phyloP scores from a whole-genome alignment of 2,797 vertebrate species.

The Nannoperca australis region DNA sequence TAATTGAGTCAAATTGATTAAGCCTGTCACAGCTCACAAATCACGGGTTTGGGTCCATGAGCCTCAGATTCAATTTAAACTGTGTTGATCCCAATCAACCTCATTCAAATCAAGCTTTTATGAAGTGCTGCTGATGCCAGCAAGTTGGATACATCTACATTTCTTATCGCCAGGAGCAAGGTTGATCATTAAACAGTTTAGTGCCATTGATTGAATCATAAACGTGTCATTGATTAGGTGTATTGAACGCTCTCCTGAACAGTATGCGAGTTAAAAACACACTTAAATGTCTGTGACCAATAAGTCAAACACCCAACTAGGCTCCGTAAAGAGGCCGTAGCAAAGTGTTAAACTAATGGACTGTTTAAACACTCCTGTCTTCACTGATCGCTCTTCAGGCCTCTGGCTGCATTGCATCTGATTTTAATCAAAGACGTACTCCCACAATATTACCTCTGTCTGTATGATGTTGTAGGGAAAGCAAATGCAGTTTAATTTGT shows the following conservation, averaged over 20 bases:
- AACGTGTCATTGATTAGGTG: slow-evolving; percentile 37
- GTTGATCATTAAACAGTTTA: slow-evolving; percentile 41
- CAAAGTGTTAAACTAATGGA: slow-evolving; percentile 36
- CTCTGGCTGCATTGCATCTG: slow-evolving; percentile 22
- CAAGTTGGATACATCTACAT: slow-evolving; percentile 26
- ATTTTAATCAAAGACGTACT: slow-evolving; percentile 32
- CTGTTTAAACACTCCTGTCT: slow-evolving; percentile 29
- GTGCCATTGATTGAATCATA: slow-evolving; percentile 38
- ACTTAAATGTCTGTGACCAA: slow-evolving; percentile 20
- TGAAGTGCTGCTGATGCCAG: slow-evolving; percentile 21
- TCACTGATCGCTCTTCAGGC: slow-evolving; percentile 24
- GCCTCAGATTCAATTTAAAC: slow-evolving; percentile 66
- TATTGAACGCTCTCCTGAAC: slow-evolving; percentile 20
- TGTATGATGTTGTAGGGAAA: slow-evolving; percentile 3
- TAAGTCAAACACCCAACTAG: slow-evolving; percentile 14
- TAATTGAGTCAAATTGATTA: slow-evolving; percentile 79
- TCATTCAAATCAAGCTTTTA: slow-evolving; percentile 46
- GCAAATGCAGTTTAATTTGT: slow-evolving; percentile 17
- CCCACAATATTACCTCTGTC: not conserved
- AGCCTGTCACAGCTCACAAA: slow-evolving; percentile 73
- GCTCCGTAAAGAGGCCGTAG: slow-evolving; percentile 7
- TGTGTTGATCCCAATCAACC: slow-evolving; percentile 68
- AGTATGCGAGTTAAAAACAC: slow-evolving; percentile 14
- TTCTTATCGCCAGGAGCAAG: slow-evolving; percentile 28
- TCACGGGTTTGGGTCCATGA: slow-evolving; percentile 55